phyloP scores from a whole-genome alignment of 2,797 vertebrate species.

The Hypotaenidia okinawae region DNA sequence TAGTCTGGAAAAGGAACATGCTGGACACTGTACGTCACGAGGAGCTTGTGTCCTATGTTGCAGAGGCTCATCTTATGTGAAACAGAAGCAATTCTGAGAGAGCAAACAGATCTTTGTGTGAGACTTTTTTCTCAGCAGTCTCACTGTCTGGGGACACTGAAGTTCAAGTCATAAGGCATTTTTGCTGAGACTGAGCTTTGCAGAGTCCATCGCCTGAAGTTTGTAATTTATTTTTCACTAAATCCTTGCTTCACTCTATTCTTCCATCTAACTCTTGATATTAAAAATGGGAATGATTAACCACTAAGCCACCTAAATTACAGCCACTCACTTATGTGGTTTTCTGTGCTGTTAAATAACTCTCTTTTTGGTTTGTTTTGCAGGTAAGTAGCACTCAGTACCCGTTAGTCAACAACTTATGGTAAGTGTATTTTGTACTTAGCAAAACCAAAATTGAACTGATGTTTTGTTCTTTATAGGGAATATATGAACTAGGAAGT shows the following conservation, averaged over 20 bases:
- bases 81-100: not conserved
- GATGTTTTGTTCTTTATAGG: not conserved
- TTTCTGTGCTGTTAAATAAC: not conserved
- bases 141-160: not conserved
- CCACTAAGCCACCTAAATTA: not conserved
- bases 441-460: not conserved
- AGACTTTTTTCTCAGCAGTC: not conserved
- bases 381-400: conserved; percentile 61
- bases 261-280: not conserved
- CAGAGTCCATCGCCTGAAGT: not conserved
- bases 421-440: conserved; percentile 37
- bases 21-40: not conserved
- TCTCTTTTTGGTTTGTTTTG: conserved; percentile 32
- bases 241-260: not conserved
- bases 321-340: not conserved
- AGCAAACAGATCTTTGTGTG: not conserved
- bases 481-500: not conserved
- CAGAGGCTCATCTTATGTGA: not conserved
- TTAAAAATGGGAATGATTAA: not conserved
- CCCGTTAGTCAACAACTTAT: not conserved
- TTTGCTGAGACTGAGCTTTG: not conserved
- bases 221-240: not conserved
- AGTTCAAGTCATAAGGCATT: fast-evolving
- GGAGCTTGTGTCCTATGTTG: not conserved
- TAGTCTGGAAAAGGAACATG: not conserved